Evolutionary conservation across 2,888 invertebrate genomes (phyloP).

Genomic region (Dexiosoma caninum): DNA sequence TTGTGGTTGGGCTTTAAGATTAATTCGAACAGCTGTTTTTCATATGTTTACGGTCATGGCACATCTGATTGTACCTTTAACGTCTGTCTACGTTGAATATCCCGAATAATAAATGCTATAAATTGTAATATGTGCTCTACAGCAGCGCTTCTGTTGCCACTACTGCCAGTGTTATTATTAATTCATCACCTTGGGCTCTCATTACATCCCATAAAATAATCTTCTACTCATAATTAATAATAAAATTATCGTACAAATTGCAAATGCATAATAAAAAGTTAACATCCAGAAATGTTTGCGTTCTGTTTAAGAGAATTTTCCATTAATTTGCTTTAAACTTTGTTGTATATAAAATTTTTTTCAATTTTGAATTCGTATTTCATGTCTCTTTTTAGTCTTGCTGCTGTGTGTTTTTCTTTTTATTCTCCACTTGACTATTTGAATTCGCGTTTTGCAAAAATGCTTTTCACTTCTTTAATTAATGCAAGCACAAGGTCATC

Average conservation of each 20-base stretch:
- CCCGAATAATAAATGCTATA: too few relatives aligned
- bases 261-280: conserved; percentile 1
- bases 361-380: not conserved
- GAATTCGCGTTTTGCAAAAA: not conserved
- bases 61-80: too few relatives aligned
- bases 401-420: not conserved
- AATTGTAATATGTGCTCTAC: too few relatives aligned
- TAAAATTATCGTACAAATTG: conserved; percentile 1
- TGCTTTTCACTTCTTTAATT: conserved; percentile 11
- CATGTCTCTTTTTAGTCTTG: not conserved
- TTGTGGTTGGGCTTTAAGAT: too few relatives aligned
- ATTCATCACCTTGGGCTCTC: conserved; percentile 12
- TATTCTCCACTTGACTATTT: not conserved
- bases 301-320: not conserved
- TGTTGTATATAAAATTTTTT: not conserved
- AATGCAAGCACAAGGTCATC: conserved; percentile 43
- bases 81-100: too few relatives aligned
- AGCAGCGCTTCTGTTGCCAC: too few relatives aligned
- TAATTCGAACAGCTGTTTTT: too few relatives aligned
- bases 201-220: not conserved
- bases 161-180: conserved; percentile 1
- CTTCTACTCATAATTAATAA: conserved; percentile 4
- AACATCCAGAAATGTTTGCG: not conserved
- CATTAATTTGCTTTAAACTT: not conserved
- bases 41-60: too few relatives aligned